Percentiles rank a stretch among this genome's conserved stretches.
phyloP scores from a whole-genome alignment of 2,888 invertebrate genomes.

The Lycophotia porphyrea region DNA sequence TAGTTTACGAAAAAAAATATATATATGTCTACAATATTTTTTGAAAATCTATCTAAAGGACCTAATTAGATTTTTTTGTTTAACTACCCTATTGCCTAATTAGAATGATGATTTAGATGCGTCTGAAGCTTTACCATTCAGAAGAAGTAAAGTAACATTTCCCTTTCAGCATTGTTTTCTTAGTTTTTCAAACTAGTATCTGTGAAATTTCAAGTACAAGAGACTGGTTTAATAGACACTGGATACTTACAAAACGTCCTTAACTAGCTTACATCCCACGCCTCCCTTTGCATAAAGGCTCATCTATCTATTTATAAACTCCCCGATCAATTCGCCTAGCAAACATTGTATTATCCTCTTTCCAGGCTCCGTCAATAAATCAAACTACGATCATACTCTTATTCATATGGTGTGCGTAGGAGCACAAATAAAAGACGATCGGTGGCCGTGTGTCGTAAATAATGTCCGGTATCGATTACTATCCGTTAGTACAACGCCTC shows the following conservation, averaged over 20 bases:
- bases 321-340: constrained; percentile 39
- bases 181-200: no score
- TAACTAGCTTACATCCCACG: constrained; percentile 21
- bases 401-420: constrained; percentile 70
- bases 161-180: background rate
- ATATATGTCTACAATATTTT: no score
- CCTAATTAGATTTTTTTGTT: no score
- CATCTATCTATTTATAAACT: constrained; percentile 29
- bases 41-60: no score
- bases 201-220: background rate
- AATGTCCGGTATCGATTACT: constrained; percentile 82
- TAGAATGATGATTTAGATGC: background rate
- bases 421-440: constrained; percentile 79
- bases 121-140: background rate
- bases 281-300: constrained; percentile 6
- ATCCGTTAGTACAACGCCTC: constrained; percentile 77
- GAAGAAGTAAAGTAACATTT: background rate
- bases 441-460: constrained; percentile 76
- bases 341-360: constrained; percentile 45
- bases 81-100: no score
- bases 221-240: background rate
- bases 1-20: no score
- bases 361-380: constrained; percentile 44
- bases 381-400: constrained; percentile 50
- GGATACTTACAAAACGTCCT: background rate